Base-by-base conservation (phyloP, 2,888 invertebrate genomes). In the Atethmia centrago region DNA sequence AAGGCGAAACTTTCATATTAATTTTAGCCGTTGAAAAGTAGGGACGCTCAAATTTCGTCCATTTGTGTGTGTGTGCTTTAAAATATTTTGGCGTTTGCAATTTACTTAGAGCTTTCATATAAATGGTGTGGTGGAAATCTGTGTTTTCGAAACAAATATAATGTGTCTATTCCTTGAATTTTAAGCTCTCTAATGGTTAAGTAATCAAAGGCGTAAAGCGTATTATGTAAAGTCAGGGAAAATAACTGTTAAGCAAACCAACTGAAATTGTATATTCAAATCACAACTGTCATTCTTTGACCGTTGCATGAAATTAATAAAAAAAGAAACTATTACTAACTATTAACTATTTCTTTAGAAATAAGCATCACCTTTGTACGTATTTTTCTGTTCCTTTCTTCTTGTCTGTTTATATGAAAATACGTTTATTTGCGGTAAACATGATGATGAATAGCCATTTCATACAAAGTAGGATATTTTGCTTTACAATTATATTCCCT, bases 1-100 rank as follows among this genome's bases (percentile, higher is more conserved):
- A 82, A 87, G 71, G 85, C 75, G 81, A 87, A 89, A 88, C 85
- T 90, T 88, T 86, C 84, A 84, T 88, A 89, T 88, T 88, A 85
- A 88, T 88, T 87, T 88, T 81, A 79, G 68, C 74, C 58, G 87
- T 71, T 83, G 81, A 79, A 87, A 86, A 81, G 83, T 81, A 72
- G 74, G 66, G 45, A 79, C 85, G 75, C 63, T 85, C 21, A 73
- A 76, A 85, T 82, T 73, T 62, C 59, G 63, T 31, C 62, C 67
- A 28, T 73, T 55, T 55, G 59, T 66, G 49, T 67, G 74, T 74
- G 66, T 74, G 47, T 47, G 64, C 21, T 66, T 70, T 63, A 53
- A 74, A 80, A 82, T 72, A 73, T 79, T 71, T 80, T 56, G 65
- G 31, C n/a, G 25, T 28, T 66, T 63, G 66, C 51, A 68, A 58